Conservation (phyloP, 2,888 invertebrate genomes). For the Apoda limacodes region DNA sequence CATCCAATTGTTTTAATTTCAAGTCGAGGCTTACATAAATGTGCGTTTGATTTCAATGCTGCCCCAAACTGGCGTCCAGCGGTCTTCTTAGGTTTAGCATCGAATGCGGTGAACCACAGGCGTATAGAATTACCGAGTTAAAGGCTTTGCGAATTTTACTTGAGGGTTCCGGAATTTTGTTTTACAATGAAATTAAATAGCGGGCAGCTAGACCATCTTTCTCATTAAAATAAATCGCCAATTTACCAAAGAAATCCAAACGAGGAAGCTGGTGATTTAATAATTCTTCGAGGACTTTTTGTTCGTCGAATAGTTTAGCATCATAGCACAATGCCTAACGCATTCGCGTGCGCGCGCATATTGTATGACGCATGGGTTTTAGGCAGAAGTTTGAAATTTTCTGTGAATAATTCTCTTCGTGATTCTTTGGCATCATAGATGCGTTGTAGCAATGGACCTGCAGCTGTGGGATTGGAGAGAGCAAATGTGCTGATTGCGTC, state of each 20-base stretch:
- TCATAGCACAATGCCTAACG: constrained; percentile 40
- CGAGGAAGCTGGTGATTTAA: constrained; percentile 19
- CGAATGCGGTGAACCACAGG: too few species aligned
- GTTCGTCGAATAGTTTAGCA: constrained; percentile 29
- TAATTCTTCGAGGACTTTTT: constrained; percentile 22
- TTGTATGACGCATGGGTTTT: constrained; percentile 35
- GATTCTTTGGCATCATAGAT: constrained; percentile 29
- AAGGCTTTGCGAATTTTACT: constrained; percentile 18
- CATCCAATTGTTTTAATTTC: constrained; percentile 28
- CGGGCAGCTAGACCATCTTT: constrained; percentile 27
- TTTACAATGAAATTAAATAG: constrained; percentile 18
- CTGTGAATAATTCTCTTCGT: constrained; percentile 30
- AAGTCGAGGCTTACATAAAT: constrained; percentile 27
- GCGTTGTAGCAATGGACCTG: constrained; percentile 22
- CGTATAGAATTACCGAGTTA: too few species aligned
- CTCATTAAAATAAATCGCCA: constrained; percentile 38
- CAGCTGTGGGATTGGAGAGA: constrained; percentile 18
- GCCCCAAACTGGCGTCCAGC: constrained; percentile 22
- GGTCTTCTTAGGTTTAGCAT: constrained; percentile 12
- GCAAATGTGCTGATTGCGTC: constrained; percentile 24
- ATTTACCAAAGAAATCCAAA: constrained; percentile 29
- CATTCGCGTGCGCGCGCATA: too few species aligned
- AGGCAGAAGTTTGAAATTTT: constrained; percentile 28
- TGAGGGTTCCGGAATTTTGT: constrained; percentile 10
- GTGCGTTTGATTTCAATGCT: constrained; percentile 31